Evolutionary conservation across 2,888 invertebrate species (phyloP).

Genomic region (Sarcophaga rosellei): DNA sequence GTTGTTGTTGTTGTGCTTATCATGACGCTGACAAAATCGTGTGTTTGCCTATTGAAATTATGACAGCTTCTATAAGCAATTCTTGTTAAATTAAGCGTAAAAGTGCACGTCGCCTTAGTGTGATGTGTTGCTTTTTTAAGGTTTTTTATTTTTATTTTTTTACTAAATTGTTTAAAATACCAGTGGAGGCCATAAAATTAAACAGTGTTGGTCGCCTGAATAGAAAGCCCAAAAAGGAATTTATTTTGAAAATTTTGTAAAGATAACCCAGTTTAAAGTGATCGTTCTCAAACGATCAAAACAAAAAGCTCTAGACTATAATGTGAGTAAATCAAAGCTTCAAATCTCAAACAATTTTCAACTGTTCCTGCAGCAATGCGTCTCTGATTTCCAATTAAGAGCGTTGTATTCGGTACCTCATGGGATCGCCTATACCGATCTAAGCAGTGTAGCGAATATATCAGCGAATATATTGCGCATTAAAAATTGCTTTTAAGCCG

Average conservation of each 20-base stretch:
- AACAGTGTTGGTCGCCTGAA: not conserved
- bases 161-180: not conserved
- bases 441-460: no score
- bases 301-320: no score
- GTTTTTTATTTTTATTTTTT: not conserved
- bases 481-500: no score
- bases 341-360: no score
- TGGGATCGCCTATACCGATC: no score
- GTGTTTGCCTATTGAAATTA: constrained; percentile 76
- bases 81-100: constrained; percentile 79
- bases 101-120: constrained; percentile 61
- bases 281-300: no score
- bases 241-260: not conserved
- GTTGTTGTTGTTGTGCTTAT: constrained; percentile 34
- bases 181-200: not conserved
- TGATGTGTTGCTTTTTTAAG: constrained; percentile 2
- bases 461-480: no score
- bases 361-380: no score
- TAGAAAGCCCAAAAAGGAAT: not conserved
- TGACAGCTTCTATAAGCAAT: constrained; percentile 67
- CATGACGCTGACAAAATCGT: constrained; percentile 65
- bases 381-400: no score
- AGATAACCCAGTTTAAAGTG: no score
- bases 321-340: no score
- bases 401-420: no score